phyloP scores from a whole-genome alignment of 2,797 vertebrate species.

The Pampus argenteus region DNA sequence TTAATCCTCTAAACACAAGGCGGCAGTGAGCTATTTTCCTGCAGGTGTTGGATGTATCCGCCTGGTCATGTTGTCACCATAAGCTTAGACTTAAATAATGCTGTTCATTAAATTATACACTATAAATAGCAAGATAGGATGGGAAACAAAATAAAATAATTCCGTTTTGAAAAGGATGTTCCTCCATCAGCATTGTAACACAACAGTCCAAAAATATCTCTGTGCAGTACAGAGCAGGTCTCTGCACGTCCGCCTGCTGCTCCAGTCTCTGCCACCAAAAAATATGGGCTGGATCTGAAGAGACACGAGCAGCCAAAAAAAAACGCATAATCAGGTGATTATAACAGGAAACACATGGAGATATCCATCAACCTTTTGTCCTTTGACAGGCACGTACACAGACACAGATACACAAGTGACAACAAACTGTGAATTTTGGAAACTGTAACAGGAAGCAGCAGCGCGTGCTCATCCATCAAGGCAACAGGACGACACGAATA shows the following conservation, averaged over 20 bases:
- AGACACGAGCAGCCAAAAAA: conserved; percentile 30
- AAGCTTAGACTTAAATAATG: background rate
- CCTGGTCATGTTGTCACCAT: conserved; percentile 9
- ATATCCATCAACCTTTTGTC: conserved; percentile 67
- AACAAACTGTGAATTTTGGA: conserved; percentile 53
- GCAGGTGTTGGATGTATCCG: conserved; percentile 17
- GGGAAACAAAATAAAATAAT: conserved; percentile 43
- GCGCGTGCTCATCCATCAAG: conserved; percentile 66
- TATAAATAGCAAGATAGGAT: conserved; percentile 24
- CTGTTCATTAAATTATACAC: background rate
- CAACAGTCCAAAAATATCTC: conserved; percentile 72
- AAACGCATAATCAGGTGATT: conserved; percentile 30
- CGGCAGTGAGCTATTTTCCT: conserved; percentile 27
- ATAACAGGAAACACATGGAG: conserved; percentile 71
- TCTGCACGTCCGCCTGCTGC: conserved; percentile 58
- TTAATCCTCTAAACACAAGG: conserved; percentile 12
- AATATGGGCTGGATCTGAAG: conserved; percentile 45
- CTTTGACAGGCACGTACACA: conserved; percentile 17
- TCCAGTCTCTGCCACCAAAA: conserved; percentile 51
- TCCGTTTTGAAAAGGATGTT: conserved; percentile 54
- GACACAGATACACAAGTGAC: conserved; percentile 21
- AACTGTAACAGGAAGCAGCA: conserved; percentile 82
- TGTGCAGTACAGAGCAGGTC: conserved; percentile 59
- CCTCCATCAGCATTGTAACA: conserved; percentile 42
- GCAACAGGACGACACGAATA: conserved; percentile 26